Evolutionary conservation across 2,113 vertebrate genomes (phyloP), one percentile per base, ranked within the genome.

Genomic region (Semicossyphus pulcher): DNA sequence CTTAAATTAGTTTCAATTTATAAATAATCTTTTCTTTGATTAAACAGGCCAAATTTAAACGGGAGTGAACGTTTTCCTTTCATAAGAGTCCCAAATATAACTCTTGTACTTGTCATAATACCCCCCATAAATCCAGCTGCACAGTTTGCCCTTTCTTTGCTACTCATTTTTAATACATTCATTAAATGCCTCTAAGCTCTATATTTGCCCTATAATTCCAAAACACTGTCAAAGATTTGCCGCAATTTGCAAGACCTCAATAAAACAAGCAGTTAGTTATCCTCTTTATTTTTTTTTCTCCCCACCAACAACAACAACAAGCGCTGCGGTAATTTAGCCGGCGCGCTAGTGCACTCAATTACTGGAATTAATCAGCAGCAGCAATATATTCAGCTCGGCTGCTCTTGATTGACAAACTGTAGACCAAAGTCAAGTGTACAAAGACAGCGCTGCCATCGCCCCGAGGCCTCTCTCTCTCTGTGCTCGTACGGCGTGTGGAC

Each of bases 341-440:
- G 74, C 63, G 68, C 60, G 47, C 81, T 82, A 80, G 76, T 77
- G 85, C 83, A 85, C 84, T 93, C 91, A 93, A 90, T 94, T 93
- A 93, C 81, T 71, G 79, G 86, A 87, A 93, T 91, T 89, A 93
- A 93, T 92, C 91, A 86, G 83, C 66, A 76, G 65, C 86, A 58
- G 86, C 76, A 60, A 88, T 88, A 88, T 85, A 89, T 89, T 88
- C 71, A 64, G 73, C 78, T 64, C 42, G 25, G 65, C 76, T 85
- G 77, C 69, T 78, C 61, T 66, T 85, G 83, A 90, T 83, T 86
- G 90, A 90, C 86, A 86, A 86, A 90, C 86, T 70, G 86, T 72
- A 76, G 72, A 74, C 77, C 84, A 88, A 90, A 89, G 90, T 91
- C 87, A 93, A 89, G 89, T 87, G 82, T 86, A 84, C 84, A 78